Conservation (phyloP, 2,113 vertebrate species). For the Melierax canorus region DNA sequence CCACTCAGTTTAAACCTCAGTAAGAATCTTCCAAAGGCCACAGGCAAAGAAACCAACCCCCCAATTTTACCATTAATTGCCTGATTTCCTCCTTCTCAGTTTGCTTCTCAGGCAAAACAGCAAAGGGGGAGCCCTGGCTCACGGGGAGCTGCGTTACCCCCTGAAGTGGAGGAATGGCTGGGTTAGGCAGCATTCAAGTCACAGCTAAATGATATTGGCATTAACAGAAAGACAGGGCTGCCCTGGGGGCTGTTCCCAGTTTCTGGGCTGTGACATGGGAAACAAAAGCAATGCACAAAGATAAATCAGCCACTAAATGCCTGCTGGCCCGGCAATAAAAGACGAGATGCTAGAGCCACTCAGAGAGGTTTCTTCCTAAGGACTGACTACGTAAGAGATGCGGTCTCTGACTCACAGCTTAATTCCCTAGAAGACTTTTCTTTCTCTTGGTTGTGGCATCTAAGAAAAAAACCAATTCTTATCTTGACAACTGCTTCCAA, state of each 20-base stretch:
- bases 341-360: not conserved
- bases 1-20: not conserved
- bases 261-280: not conserved
- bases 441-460: not conserved
- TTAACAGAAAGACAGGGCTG: not conserved
- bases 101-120: not conserved
- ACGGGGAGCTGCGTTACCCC: rapidly evolving
- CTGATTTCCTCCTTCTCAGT: not conserved
- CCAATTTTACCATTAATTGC: not conserved
- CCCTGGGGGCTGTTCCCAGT: not conserved
- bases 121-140: not conserved
- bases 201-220: rapidly evolving
- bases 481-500: not conserved
- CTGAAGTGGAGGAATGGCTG: not conserved
- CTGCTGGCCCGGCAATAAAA: rapidly evolving
- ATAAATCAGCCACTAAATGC: not conserved
- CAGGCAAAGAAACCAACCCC: not conserved
- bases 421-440: not conserved
- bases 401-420: not conserved
- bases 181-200: not conserved
- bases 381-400: not conserved
- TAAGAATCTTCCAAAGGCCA: not conserved
- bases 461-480: not conserved
- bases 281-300: not conserved
- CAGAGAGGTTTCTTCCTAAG: not conserved